phyloP scores from a whole-genome alignment of 1,140 invertebrate genomes.

The Polyergus mexicanus region DNA sequence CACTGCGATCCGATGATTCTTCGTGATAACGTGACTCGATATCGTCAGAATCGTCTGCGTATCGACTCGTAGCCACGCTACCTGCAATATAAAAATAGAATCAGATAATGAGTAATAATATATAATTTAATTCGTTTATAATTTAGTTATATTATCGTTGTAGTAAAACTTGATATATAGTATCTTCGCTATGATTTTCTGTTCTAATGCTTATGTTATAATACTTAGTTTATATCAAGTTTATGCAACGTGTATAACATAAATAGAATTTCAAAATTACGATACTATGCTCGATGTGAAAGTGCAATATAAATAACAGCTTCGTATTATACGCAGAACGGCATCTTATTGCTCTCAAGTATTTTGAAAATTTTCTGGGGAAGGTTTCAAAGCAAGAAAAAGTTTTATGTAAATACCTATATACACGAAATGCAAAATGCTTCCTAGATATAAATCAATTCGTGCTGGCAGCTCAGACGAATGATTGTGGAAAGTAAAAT shows the following conservation, averaged over 20 bases:
- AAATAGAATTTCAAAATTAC: conserved; percentile 22
- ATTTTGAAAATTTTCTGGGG: conserved; percentile 8
- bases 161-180: background rate
- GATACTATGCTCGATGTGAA: conserved; percentile 1
- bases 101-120: background rate
- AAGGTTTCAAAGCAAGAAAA: conserved; percentile 7
- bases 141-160: too few species aligned
- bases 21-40: conserved; percentile 87
- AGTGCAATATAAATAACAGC: background rate
- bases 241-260: background rate
- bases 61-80: conserved; percentile 89
- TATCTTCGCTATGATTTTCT: background rate
- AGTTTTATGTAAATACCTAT: conserved; percentile 30
- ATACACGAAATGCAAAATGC: conserved; percentile 20
- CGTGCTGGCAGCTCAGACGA: conserved; percentile 24
- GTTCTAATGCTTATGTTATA: too few species aligned
- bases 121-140: too few species aligned
- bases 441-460: conserved; percentile 59
- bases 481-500: conserved; percentile 11
- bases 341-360: conserved; percentile 1
- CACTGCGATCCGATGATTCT: conserved; percentile 88
- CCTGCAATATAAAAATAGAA: conserved; percentile 81
- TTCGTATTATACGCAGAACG: background rate
- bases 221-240: conserved; percentile 7
- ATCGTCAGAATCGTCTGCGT: conserved; percentile 89